Percentiles rank a stretch among this genome's conserved stretches.
phyloP scores from a whole-genome alignment of 2,888 invertebrate genomes.

The Aphelenchoides bicaudatus region DNA sequence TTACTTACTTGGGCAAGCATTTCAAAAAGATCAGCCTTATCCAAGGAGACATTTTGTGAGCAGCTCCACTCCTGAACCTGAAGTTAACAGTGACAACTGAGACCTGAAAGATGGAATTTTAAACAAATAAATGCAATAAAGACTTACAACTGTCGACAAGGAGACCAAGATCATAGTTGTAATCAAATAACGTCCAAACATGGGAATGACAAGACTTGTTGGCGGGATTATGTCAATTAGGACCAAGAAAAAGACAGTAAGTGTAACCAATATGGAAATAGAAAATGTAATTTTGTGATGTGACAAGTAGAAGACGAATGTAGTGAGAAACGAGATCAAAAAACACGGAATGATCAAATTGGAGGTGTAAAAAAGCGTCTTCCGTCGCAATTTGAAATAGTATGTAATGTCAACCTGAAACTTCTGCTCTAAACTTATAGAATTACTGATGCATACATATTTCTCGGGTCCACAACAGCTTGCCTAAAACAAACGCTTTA shows the following conservation, averaged over 20 bases:
- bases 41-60: conserved; percentile 60
- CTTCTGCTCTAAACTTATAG: too few relatives aligned
- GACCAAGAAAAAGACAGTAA: conserved; percentile 61
- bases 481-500: too few relatives aligned
- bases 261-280: conserved; percentile 60
- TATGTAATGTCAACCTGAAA: conserved; percentile 60
- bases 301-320: conserved; percentile 60
- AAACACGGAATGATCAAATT: conserved; percentile 61
- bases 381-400: conserved; percentile 55
- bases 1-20: conserved; percentile 50
- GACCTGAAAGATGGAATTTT: too few relatives aligned
- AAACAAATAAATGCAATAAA: conserved; percentile 7
- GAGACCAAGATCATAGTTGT: conserved; percentile 60
- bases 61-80: conserved; percentile 56
- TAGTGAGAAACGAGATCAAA: conserved; percentile 59
- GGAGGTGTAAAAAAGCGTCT: conserved; percentile 58
- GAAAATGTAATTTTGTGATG: conserved; percentile 61
- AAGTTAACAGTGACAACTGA: conserved; percentile 53
- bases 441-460: too few relatives aligned
- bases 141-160: conserved; percentile 44
- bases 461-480: conserved; percentile 60
- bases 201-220: conserved; percentile 58
- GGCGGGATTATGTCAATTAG: conserved; percentile 59
- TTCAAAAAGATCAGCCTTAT: conserved; percentile 53
- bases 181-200: conserved; percentile 60